Evolutionary conservation across 1,140 invertebrate genomes (phyloP).

Genomic region (Trissolcus basalis): DNA sequence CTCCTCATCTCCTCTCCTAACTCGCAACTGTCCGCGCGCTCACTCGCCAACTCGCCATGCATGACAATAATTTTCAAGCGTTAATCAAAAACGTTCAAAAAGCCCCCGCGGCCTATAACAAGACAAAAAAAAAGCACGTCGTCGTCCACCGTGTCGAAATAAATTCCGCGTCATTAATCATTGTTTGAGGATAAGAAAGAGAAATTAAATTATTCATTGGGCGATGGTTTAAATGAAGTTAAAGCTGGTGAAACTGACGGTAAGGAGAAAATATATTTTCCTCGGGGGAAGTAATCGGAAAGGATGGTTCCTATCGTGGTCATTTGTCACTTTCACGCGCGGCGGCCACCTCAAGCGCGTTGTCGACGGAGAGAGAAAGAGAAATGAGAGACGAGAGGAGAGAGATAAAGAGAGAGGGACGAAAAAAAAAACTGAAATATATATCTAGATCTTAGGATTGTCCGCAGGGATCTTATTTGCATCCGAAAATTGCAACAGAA

Average conservation of each 20-base stretch:
- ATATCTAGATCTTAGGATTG: slow-evolving; percentile 7
- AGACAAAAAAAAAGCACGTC: too few species aligned
- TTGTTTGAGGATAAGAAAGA: too few species aligned
- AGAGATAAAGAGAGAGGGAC: not conserved
- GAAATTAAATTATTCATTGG: too few species aligned
- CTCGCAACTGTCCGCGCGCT: too few species aligned
- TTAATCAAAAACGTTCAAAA: too few species aligned
- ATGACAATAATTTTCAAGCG: too few species aligned
- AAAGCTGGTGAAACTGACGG: slow-evolving; percentile 1
- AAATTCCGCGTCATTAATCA: too few species aligned
- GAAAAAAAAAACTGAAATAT: not conserved
- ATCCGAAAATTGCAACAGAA: slow-evolving; percentile 4
- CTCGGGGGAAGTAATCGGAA: slow-evolving; percentile 22
- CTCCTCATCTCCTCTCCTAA: too few species aligned
- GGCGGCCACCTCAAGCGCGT: not conserved
- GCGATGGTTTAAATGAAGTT: slow-evolving; percentile 2
- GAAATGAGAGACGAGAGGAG: slow-evolving; percentile 4
- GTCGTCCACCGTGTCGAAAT: too few species aligned
- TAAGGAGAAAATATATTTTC: slow-evolving; percentile 17
- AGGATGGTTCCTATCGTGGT: slow-evolving; percentile 18
- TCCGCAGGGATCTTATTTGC: slow-evolving; percentile 1
- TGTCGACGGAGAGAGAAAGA: not conserved
- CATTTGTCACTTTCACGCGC: slow-evolving; percentile 27
- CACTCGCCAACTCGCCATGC: too few species aligned
- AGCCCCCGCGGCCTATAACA: too few species aligned